Conservation (phyloP, 2,888 invertebrate species). For the Sinodicranocentrus sp. region DNA sequence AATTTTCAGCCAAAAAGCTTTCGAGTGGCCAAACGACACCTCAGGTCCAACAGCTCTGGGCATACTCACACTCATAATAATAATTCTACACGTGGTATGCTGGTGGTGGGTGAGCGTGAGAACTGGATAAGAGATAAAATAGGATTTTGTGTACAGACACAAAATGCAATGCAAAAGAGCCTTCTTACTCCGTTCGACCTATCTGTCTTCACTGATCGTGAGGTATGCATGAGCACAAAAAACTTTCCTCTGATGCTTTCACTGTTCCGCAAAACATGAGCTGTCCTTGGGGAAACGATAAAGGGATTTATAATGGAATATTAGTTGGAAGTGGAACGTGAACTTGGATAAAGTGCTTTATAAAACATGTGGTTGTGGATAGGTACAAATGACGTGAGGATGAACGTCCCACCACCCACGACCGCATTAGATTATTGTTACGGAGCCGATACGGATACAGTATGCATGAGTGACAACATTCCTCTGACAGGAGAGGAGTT, state of each 20-base stretch:
- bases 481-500: no score
- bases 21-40: no score
- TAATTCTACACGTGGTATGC: no score
- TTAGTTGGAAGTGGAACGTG: constrained; percentile 10
- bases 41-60: no score
- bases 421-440: background rate
- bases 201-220: background rate
- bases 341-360: constrained; percentile 9
- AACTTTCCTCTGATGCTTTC: background rate
- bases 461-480: constrained; percentile 4
- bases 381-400: background rate
- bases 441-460: background rate
- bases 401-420: background rate
- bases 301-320: constrained; percentile 27
- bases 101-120: no score
- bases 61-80: no score
- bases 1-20: no score
- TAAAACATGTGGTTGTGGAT: background rate
- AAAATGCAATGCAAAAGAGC: background rate
- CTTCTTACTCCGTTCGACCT: background rate
- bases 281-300: constrained; percentile 18
- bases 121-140: no score
- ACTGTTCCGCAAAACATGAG: constrained; percentile 19
- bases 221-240: background rate
- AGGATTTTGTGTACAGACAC: background rate